These are phyloP conservation scores for Mionectes olivaceus DNA, from an alignment of 2,797 vertebrate genomes.

Conservation along the genomic window DNA sequence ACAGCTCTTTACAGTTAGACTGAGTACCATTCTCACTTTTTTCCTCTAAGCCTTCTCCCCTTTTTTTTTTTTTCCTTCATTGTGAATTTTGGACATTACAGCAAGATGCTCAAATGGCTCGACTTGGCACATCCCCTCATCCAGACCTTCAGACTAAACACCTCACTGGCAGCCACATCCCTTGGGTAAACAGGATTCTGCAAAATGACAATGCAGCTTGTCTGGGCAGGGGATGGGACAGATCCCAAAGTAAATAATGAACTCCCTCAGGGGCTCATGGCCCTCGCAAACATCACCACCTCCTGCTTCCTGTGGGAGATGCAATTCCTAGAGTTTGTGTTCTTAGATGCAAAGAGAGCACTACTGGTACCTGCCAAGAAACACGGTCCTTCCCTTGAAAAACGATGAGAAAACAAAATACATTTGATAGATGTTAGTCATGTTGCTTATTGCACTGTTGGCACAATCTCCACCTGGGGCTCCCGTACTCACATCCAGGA, in stretches of 20 bases:
- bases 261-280: not conserved
- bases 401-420: constrained; percentile 16
- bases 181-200: not conserved
- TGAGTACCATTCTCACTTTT: not conserved
- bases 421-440: constrained; percentile 47
- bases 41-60: not conserved
- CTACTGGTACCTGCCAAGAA: not conserved
- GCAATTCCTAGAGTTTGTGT: constrained; percentile 19
- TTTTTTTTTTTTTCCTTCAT: not conserved
- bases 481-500: constrained; percentile 18
- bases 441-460: constrained; percentile 41
- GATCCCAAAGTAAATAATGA: not conserved
- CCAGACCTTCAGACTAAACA: not conserved
- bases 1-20: not conserved
- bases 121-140: not conserved
- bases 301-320: not conserved
- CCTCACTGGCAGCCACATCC: rapidly evolving
- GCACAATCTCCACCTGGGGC: constrained; percentile 30
- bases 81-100: not conserved
- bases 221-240: not conserved
- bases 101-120: not conserved
- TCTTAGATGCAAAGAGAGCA: not conserved
- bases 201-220: not conserved
- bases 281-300: not conserved
- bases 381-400: not conserved